phyloP scores from a whole-genome alignment of 2,113 vertebrate species.

The Micromys minutus region DNA sequence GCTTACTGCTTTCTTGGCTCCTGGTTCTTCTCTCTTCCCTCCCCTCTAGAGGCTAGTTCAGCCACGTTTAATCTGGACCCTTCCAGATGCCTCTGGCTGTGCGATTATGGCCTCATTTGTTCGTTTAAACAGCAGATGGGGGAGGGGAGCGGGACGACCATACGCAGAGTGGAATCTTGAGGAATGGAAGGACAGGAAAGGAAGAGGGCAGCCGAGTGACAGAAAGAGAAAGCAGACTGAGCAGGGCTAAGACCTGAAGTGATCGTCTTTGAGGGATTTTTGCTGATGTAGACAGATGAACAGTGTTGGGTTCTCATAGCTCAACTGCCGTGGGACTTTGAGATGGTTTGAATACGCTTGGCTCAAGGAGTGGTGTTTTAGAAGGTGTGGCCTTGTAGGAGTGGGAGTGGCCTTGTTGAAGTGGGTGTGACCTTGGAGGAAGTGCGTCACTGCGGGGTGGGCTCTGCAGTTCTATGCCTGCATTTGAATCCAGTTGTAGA shows the following conservation, averaged over 20 bases:
- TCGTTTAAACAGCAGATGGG: neutral
- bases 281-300: neutral
- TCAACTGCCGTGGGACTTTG: neutral
- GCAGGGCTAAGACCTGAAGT: too few species aligned
- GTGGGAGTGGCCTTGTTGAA: too few species aligned
- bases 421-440: too few species aligned
- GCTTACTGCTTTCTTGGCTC: neutral
- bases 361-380: too few species aligned
- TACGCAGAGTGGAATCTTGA: neutral
- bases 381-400: too few species aligned
- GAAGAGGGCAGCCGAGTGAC: neutral
- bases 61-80: neutral
- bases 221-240: neutral
- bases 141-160: neutral
- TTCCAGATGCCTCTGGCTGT: neutral
- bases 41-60: neutral
- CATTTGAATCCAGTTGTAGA: too few species aligned
- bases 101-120: neutral
- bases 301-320: neutral
- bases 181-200: neutral
- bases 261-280: neutral
- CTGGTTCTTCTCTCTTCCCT: neutral
- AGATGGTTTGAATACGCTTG: too few species aligned
- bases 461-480: too few species aligned
- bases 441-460: too few species aligned